phyloP scores from a whole-genome alignment of 2,888 invertebrate genomes.

The Allacma fusca region DNA sequence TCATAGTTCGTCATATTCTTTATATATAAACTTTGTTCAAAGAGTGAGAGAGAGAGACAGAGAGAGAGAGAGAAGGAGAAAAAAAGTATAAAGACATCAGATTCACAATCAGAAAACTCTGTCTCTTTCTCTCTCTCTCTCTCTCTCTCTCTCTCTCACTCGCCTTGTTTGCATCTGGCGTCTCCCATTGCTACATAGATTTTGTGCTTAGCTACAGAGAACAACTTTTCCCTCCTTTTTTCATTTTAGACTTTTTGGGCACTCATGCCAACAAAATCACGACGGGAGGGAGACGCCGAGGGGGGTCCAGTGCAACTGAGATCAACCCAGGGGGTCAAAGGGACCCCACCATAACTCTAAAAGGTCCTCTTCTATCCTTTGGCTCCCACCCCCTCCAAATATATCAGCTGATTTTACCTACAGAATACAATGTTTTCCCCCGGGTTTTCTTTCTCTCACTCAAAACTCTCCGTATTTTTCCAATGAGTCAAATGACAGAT shows the following conservation, averaged over 20 bases:
- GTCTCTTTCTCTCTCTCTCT: conserved; percentile 34
- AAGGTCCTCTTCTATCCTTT: conserved; percentile 46
- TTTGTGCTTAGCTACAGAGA: conserved; percentile 47
- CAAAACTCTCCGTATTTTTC: neutral
- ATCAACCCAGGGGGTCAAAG: conserved; percentile 60
- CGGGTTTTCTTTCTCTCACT: conserved; percentile 17
- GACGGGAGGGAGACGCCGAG: conserved; percentile 57
- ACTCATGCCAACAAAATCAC: conserved; percentile 61
- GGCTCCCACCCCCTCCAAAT: conserved; percentile 36
- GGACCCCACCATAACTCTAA: conserved; percentile 61
- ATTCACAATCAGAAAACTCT: conserved; percentile 36
- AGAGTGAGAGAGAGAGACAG: neutral
- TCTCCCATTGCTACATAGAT: conserved; percentile 52
- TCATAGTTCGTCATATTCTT: conserved; percentile 14
- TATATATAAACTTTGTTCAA: conserved; percentile 10
- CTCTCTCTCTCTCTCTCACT: conserved; percentile 35
- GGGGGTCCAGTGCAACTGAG: conserved; percentile 60
- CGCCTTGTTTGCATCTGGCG: conserved; percentile 50
- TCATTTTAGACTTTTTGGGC: conserved; percentile 61
- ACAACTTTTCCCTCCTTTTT: conserved; percentile 57
- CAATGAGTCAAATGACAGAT: conserved; percentile 36
- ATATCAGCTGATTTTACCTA: conserved; percentile 26
- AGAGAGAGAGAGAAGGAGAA: conserved; percentile 17
- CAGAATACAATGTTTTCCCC: conserved; percentile 24
- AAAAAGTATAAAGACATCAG: conserved; percentile 42